A percentile compares a stretch with the other conserved stretches of the same genome.
These are phyloP conservation scores for Macrobrachium rosenbergii DNA, from an alignment of 1,140 invertebrate genomes.

Conservation along the genomic window DNA sequence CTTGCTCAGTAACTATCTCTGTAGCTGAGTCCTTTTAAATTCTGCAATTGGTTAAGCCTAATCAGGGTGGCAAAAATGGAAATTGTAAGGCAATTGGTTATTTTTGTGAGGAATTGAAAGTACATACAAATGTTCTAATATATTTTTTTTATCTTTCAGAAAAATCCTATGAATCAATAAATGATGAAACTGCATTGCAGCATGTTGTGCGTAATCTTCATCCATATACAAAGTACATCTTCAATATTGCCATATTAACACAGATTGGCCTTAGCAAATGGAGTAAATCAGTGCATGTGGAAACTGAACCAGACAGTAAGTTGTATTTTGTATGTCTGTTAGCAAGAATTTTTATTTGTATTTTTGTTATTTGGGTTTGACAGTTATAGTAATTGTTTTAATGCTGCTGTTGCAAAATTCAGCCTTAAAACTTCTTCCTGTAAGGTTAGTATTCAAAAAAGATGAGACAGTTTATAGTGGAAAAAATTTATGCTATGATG, in stretches of 20 bases:
- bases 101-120: not conserved
- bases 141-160: slow-evolving; percentile 5
- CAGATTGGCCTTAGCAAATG: slow-evolving; percentile 36
- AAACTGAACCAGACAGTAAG: slow-evolving; percentile 34
- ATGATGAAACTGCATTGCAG: slow-evolving; percentile 8
- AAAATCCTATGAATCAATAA: not conserved
- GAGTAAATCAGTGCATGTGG: not conserved
- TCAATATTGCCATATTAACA: slow-evolving; percentile 36
- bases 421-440: too few species aligned
- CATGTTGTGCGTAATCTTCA: slow-evolving; percentile 16
- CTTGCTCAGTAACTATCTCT: too few species aligned
- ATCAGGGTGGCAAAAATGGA: too few species aligned
- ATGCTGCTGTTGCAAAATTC: too few species aligned
- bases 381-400: not conserved
- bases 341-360: not conserved
- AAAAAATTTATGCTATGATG: too few species aligned
- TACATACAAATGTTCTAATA: not conserved
- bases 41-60: too few species aligned
- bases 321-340: not conserved
- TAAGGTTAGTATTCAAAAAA: too few species aligned
- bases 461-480: too few species aligned
- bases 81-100: too few species aligned
- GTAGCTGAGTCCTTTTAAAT: too few species aligned
- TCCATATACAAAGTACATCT: slow-evolving; percentile 35
- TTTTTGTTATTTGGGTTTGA: not conserved